phyloP scores from a whole-genome alignment of 2,888 invertebrate genomes.

The Beris chalybata region DNA sequence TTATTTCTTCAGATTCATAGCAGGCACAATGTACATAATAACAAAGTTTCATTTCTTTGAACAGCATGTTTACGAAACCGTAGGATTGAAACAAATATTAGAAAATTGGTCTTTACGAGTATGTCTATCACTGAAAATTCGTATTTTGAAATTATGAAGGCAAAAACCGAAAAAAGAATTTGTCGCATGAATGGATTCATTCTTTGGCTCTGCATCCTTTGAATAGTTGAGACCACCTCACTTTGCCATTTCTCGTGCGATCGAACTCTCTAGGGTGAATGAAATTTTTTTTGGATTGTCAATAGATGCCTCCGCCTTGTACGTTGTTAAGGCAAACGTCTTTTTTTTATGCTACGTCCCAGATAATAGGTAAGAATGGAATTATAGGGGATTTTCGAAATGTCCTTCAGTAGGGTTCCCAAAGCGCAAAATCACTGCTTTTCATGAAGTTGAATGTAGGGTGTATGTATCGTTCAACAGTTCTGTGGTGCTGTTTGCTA shows the following conservation, averaged over 20 bases:
- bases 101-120: not conserved
- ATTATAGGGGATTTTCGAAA: constrained; percentile 24
- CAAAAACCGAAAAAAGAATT: constrained; percentile 5
- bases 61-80: constrained; percentile 15
- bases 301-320: constrained; percentile 16
- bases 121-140: not conserved
- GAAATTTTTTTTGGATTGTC: constrained; percentile 28
- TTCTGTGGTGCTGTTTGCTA: constrained; percentile 23
- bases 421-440: constrained; percentile 21
- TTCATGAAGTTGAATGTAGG: not conserved
- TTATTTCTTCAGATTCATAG: too few relatives aligned
- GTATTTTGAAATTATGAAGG: constrained; percentile 11
- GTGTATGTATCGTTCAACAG: constrained; percentile 24
- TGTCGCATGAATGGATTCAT: constrained; percentile 25
- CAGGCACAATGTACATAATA: not conserved
- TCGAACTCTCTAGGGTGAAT: constrained; percentile 23
- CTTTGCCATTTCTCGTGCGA: constrained; percentile 24
- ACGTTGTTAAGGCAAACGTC: not conserved
- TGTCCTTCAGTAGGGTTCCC: constrained; percentile 20
- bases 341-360: constrained; percentile 9
- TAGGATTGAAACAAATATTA: constrained; percentile 1
- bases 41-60: constrained; percentile 2
- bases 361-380: constrained; percentile 2
- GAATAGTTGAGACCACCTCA: not conserved
- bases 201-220: constrained; percentile 10